These are phyloP conservation scores for Diadema setosum DNA, from an alignment of 35 echinoderm and acorn worm genomes.

Conservation along the genomic window DNA sequence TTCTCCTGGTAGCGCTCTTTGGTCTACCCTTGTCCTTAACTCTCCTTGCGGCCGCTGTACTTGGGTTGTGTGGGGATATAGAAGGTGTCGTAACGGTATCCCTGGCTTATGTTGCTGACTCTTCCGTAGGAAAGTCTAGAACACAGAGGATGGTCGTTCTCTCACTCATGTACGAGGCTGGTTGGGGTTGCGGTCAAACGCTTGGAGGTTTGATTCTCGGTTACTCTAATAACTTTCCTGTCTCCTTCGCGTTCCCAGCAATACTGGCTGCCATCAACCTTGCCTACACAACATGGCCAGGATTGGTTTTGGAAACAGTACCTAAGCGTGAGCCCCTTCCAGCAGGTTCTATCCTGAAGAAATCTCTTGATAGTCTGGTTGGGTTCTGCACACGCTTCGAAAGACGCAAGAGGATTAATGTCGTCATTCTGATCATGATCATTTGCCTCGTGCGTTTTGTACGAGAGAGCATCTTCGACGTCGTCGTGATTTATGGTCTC, in stretches of 20 bases:
- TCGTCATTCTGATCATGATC: background rate
- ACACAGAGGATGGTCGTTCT: background rate
- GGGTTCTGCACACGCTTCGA: background rate
- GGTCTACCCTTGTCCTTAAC: background rate
- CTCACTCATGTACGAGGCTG: background rate
- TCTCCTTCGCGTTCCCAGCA: background rate
- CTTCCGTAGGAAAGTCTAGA: background rate
- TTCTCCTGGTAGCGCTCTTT: background rate
- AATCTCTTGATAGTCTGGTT: background rate
- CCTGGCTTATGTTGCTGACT: conserved; percentile 27
- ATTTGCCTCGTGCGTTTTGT: background rate
- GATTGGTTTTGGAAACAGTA: conserved; percentile 18
- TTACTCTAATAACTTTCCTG: background rate
- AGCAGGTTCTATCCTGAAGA: background rate
- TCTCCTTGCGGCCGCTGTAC: background rate
- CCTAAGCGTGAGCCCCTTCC: background rate
- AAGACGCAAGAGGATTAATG: background rate
- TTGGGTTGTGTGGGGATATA: conserved; percentile 27
- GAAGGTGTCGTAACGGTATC: background rate
- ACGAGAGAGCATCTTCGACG: background rate
- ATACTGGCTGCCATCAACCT: background rate
- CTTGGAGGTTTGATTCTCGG: background rate
- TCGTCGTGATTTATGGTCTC: conserved; percentile 32
- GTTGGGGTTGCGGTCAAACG: conserved; percentile 11
- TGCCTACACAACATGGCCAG: background rate